These are phyloP conservation scores for Atta cephalotes DNA, from an alignment of 1,140 invertebrate species.

Conservation along the genomic window DNA sequence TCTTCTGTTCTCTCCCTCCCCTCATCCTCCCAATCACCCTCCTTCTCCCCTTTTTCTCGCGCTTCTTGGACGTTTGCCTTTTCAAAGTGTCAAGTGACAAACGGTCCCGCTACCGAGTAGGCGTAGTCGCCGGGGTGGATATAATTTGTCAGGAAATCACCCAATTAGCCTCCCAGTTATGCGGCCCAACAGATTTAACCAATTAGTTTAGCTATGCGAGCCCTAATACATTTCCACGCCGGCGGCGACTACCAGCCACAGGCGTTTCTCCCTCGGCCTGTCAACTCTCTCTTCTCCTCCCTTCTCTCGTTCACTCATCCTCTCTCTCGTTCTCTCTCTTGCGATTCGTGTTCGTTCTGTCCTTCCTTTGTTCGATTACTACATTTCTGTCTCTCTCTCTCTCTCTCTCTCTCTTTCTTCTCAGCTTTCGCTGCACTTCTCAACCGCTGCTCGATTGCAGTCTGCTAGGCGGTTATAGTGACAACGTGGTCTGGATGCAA, in stretches of 20 bases:
- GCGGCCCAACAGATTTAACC: slow-evolving; percentile 87
- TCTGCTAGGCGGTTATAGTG: slow-evolving; percentile 56
- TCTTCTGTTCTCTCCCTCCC: neutral
- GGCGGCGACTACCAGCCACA: slow-evolving; percentile 74
- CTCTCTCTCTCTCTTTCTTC: slow-evolving; percentile 8
- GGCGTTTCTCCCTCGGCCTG: slow-evolving; percentile 55
- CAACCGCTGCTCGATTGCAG: slow-evolving; percentile 40
- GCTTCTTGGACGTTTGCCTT: slow-evolving; percentile 75
- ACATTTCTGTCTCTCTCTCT: slow-evolving; percentile 5
- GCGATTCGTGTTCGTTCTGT: slow-evolving; percentile 7
- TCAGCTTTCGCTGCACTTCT: slow-evolving; percentile 32
- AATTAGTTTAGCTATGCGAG: slow-evolving; percentile 87
- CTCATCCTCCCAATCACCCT: neutral
- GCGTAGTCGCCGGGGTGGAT: slow-evolving; percentile 85
- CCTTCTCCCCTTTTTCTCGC: slow-evolving; percentile 51
- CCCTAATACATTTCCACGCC: slow-evolving; percentile 84
- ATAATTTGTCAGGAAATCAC: slow-evolving; percentile 87
- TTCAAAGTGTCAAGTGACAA: slow-evolving; percentile 86
- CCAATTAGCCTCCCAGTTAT: slow-evolving; percentile 87
- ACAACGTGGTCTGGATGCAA: slow-evolving; percentile 39
- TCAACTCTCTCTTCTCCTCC: slow-evolving; percentile 41
- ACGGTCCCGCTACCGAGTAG: slow-evolving; percentile 84
- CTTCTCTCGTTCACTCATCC: slow-evolving; percentile 15
- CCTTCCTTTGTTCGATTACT: slow-evolving; percentile 18
- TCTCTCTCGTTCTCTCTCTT: slow-evolving; percentile 1